phyloP scores from a whole-genome alignment of 1,140 invertebrate genomes.

The Drosophila sucinea region DNA sequence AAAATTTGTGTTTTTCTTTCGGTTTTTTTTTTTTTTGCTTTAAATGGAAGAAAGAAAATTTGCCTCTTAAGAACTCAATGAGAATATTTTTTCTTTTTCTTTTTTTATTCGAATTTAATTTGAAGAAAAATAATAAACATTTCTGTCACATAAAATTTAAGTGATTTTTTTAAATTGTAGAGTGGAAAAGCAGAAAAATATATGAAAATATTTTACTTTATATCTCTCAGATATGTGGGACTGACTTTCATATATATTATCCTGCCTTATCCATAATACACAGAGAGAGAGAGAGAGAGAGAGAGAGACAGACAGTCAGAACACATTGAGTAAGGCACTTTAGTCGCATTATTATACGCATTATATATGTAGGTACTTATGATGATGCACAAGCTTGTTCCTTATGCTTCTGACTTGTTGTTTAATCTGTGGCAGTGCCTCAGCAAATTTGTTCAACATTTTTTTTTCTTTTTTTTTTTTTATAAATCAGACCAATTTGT shows the following conservation, averaged over 20 bases:
- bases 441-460: conserved; percentile 58
- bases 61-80: neutral
- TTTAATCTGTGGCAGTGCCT: conserved; percentile 55
- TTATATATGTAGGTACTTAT: conserved; percentile 12
- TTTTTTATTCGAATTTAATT: conserved; percentile 4
- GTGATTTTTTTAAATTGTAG: neutral
- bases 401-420: conserved; percentile 27
- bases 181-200: conserved; percentile 8
- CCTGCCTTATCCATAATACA: conserved; percentile 11
- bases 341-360: conserved; percentile 43
- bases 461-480: conserved; percentile 24
- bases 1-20: conserved; percentile 6
- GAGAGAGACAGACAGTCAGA: conserved; percentile 20
- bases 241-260: conserved; percentile 11
- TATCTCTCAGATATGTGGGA: conserved; percentile 12
- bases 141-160: conserved; percentile 18
- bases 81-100: neutral
- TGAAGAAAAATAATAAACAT: conserved; percentile 42
- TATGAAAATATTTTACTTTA: neutral
- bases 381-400: conserved; percentile 48
- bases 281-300: neutral
- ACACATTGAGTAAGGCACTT: conserved; percentile 12
- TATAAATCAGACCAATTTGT: conserved; percentile 76
- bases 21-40: neutral
- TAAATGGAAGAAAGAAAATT: neutral